Evolutionary conservation across 2,888 invertebrate genomes (phyloP).

Genomic region (Salticus scenicus): DNA sequence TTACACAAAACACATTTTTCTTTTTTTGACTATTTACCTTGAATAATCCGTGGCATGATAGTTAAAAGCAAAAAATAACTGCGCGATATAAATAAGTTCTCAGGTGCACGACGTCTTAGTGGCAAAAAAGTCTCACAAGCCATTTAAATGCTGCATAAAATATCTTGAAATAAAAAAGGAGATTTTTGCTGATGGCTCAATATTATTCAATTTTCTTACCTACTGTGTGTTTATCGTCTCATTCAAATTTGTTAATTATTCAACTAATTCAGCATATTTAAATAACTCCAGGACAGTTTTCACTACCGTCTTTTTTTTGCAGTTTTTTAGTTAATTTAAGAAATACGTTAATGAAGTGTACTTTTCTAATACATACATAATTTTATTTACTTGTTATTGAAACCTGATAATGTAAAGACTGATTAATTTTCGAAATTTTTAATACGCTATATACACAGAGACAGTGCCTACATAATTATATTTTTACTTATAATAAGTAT

Average conservation of each 20-base stretch:
- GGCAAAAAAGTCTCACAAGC: neutral
- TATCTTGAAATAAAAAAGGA: neutral
- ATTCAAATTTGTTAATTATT: constrained; percentile 7
- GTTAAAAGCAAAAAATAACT: constrained; percentile 32
- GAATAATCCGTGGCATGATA: constrained; percentile 53
- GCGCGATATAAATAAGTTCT: constrained; percentile 52
- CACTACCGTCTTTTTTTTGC: neutral
- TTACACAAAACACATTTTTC: constrained; percentile 62
- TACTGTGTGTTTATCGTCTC: neutral
- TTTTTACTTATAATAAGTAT: too few relatives aligned
- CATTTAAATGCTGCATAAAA: constrained; percentile 6
- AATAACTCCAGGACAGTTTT: neutral
- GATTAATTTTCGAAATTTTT: too few relatives aligned
- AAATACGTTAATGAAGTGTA: neutral
- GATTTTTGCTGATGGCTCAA: neutral
- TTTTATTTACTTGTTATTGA: neutral
- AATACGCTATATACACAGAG: too few relatives aligned
- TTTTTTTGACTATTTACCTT: constrained; percentile 43
- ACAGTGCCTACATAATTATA: too few relatives aligned
- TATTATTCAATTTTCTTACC: neutral
- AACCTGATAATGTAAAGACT: too few relatives aligned
- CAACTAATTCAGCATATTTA: neutral
- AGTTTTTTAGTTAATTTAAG: neutral
- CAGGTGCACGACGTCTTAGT: neutral
- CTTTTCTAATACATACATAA: neutral